Base-by-base conservation (phyloP, 2,888 invertebrate genomes). In the Nysson spinosus region DNA sequence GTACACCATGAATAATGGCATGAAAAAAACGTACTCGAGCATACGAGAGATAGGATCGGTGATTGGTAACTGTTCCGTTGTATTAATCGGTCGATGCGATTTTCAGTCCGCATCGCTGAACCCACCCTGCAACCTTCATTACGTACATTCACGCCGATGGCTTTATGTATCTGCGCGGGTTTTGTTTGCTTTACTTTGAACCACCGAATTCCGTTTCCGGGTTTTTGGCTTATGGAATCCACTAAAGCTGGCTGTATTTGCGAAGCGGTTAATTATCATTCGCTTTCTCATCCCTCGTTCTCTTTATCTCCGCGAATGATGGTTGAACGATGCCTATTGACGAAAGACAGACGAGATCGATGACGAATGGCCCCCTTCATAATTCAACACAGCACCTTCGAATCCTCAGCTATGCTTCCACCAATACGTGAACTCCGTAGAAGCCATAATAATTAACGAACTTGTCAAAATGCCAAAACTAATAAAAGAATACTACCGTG, bases 251-350 rank as follows among this genome's bases (percentile, higher is more conserved):
- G 28, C 44, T 50, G 69, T 78, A 80, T 82, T 82, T 81, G 71
- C 72, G n/a, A 54, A 76, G 66, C 70, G 78, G 74, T 82, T 79
- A 82, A 81, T 82, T 81, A 82, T 78, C 77, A 66, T 72, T 44
- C 67, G 44, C 62, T 39, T 42, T 43, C 65, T 28, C 35, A 32
- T 19, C n/a, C n/a, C n/a, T n/a, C n/a, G n/a, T 37, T 20, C 42
- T 37, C 17, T 43, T 61, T 39, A 46, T 24, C 37, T 24, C 7
- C 28, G 16, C 7, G 11, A 11, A 0, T 26, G 61, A 9, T 16
- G 42, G 4, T n/a, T n/a, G n/a, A n/a, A n/a, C 19, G 17, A 17
- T 5, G 24, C 5, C 24, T 39, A 11, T 24, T 11, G 26, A 11
- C 20, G 4, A 39, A 44, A 37, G 39, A 24, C 30, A 16, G 28